Evolutionary conservation across 1,140 invertebrate species (phyloP), one percentile per base, ranked within the genome.

Genomic region (Oncopodura yosiiana): DNA sequence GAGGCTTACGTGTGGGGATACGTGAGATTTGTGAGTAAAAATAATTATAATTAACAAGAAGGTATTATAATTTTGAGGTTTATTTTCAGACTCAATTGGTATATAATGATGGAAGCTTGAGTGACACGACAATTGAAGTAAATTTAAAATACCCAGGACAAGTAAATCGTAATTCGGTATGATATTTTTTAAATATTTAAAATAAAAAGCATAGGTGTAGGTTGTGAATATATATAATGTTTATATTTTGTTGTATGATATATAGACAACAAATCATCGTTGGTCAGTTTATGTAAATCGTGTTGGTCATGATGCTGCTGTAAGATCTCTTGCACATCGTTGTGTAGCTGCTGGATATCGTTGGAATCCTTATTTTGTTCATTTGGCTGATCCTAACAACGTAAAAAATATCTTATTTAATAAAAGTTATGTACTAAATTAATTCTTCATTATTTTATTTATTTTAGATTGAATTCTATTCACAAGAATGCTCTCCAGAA

Each of bases 281-380:
- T 96, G 91, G 90, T 84, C 87, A 41, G 83, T 94, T 53, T 95
- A 83, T 68, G 90, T 94, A 8, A 93, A 92, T 72, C 85, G 87
- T 0, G 86, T 95, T 18, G 87, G 86, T n/a, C 86, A 91, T 29
- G 90, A 94, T 73, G 89, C 89, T 4, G 77, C 86, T 8, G 87
- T 91, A 2, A 79, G 83, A 70, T 78, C 82, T 24, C 78, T 84
- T 43, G 72, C 76, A 50, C 86, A 86, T 1, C 74, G 88, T 54
- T 95, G 93, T 70, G 82, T 87, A 3, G 91, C 89, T 5, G 85
- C 83, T 39, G 91, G 91, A 21, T 92, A 87, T 66, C 77, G 84
- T 26, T 96, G 89, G 87, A 95, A 95, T 75, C 92, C 93, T 0
- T 90, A 83, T 71, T 88, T 85, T 62, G 89, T 87, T 19, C 87